A percentile compares a stretch with the other conserved stretches of the same genome.
These are phyloP conservation scores for Numida meleagris DNA, from an alignment of 2,113 vertebrate genomes.

Conservation along the genomic window DNA sequence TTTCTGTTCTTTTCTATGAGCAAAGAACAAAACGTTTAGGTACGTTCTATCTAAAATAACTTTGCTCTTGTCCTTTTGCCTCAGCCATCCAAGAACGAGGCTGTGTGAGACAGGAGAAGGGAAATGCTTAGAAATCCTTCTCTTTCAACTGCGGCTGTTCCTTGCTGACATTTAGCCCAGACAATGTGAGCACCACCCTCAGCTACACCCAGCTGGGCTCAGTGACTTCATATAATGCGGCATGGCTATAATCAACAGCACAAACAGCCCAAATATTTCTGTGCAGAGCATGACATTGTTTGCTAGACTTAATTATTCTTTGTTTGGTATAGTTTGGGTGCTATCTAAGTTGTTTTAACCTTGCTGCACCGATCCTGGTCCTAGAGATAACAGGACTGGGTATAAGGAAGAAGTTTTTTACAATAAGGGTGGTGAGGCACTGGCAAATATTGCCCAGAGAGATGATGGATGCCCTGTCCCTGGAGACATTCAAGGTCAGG, in stretches of 20 bases:
- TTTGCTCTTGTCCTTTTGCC: background rate
- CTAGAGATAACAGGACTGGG: background rate
- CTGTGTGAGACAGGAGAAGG: background rate
- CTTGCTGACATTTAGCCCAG: constrained; percentile 56
- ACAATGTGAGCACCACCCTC: constrained; percentile 54
- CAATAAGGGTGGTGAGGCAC: no score
- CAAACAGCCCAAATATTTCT: background rate
- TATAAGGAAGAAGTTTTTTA: no score
- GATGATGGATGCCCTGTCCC: no score
- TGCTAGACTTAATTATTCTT: background rate
- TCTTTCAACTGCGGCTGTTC: background rate
- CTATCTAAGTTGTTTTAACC: background rate
- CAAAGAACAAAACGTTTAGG: constrained; percentile 19
- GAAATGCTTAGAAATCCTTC: constrained; percentile 43
- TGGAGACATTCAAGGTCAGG: no score
- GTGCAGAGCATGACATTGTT: background rate
- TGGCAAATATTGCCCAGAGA: no score
- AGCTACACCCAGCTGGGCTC: constrained; percentile 56
- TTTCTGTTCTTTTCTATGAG: background rate
- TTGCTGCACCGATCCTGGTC: background rate
- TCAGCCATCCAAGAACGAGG: background rate
- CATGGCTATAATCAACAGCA: background rate
- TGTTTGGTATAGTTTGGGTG: background rate
- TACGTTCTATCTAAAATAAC: constrained; percentile 31
- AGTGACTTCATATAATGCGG: constrained; percentile 23